phyloP scores from a whole-genome alignment of 1,140 invertebrate genomes.

The Hylyphantes graminicola region DNA sequence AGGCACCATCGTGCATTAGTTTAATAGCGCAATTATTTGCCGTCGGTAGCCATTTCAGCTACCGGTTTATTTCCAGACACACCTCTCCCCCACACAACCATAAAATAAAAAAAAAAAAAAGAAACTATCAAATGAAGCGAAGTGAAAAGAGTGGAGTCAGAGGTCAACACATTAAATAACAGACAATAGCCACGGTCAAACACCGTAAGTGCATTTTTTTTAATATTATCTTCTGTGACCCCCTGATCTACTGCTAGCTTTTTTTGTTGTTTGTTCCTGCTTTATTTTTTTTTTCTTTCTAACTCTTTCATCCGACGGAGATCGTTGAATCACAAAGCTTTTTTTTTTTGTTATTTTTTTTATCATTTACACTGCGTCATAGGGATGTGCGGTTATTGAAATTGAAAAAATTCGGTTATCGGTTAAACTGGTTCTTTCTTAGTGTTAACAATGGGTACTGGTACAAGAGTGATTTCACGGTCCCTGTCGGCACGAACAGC shows the following conservation, averaged over 20 bases:
- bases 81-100: neutral
- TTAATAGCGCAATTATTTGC: neutral
- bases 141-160: neutral
- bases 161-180: constrained; percentile 26
- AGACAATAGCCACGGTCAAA: constrained; percentile 49
- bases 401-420: too few relatives aligned
- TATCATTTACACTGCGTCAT: neutral
- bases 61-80: neutral
- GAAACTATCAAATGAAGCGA: constrained; percentile 5
- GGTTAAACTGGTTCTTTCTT: too few relatives aligned
- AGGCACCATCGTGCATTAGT: neutral
- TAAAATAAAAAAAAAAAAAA: constrained; percentile 10
- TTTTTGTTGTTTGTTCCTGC: constrained; percentile 35
- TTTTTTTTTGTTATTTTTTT: constrained; percentile 1
- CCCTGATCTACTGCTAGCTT: constrained; percentile 17
- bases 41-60: neutral
- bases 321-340: neutral
- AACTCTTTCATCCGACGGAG: neutral
- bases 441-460: too few relatives aligned
- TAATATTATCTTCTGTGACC: constrained; percentile 37
- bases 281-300: neutral
- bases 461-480: too few relatives aligned
- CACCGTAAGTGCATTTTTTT: constrained; percentile 42
- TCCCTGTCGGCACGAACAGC: too few relatives aligned
- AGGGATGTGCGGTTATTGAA: neutral